Conservation (phyloP, 2,888 invertebrate species). For the Caenorhabditis sp. region DNA sequence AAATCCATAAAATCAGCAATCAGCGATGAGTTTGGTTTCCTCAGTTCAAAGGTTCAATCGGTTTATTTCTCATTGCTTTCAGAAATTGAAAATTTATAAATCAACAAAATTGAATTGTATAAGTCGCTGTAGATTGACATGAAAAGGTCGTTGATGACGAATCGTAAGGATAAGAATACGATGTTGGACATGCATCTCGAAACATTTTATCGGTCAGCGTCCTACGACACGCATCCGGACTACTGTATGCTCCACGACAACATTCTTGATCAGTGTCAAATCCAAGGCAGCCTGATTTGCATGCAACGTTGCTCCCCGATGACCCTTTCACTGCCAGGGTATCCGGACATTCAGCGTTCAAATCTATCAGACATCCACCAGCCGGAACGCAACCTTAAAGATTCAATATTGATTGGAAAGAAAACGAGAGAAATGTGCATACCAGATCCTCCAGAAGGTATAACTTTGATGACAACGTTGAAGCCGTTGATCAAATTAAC, state of each 20-base stretch:
- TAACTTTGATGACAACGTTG: slow-evolving; percentile 68
- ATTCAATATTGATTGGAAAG: too few relatives aligned
- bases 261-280: slow-evolving; percentile 75
- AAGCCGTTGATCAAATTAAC: slow-evolving; percentile 75
- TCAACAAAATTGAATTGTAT: slow-evolving; percentile 43
- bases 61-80: too few relatives aligned
- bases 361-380: slow-evolving; percentile 45
- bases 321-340: slow-evolving; percentile 25
- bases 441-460: slow-evolving; percentile 31
- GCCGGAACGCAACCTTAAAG: slow-evolving; percentile 43
- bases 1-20: too few relatives aligned
- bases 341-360: slow-evolving; percentile 42
- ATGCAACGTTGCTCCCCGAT: slow-evolving; percentile 71
- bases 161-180: slow-evolving; percentile 76
- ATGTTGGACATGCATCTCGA: slow-evolving; percentile 74
- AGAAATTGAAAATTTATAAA: too few relatives aligned
- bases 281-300: slow-evolving; percentile 74
- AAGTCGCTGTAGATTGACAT: slow-evolving; percentile 67
- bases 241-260: slow-evolving; percentile 73
- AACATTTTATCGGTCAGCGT: slow-evolving; percentile 68
- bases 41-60: too few relatives aligned
- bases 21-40: too few relatives aligned
- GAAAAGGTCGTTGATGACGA: slow-evolving; percentile 74
- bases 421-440: too few relatives aligned
- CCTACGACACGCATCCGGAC: slow-evolving; percentile 73